phyloP scores from a whole-genome alignment of 2,113 vertebrate species.

The Machaerirhynchus nigripectus region DNA sequence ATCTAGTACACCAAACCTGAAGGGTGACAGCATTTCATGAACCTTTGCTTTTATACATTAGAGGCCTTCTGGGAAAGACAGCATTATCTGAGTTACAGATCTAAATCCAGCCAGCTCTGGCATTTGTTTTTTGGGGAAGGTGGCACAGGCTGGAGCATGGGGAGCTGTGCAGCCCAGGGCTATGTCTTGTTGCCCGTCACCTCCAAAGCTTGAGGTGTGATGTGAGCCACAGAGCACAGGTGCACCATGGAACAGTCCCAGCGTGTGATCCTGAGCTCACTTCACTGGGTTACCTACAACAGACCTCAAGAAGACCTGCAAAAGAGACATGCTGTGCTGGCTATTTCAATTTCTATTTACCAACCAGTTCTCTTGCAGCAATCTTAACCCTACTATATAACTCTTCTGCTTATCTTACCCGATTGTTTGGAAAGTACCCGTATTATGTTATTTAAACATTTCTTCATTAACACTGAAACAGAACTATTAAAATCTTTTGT shows the following conservation, averaged over 20 bases:
- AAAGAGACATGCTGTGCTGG: background rate
- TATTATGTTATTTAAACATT: background rate
- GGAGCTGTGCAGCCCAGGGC: background rate
- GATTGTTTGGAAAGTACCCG: background rate
- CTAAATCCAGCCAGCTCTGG: background rate
- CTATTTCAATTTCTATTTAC: background rate
- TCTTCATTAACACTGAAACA: background rate
- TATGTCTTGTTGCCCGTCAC: fast-evolving
- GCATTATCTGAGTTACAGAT: background rate
- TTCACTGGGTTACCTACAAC: background rate
- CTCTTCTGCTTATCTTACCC: background rate
- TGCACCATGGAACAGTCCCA: background rate
- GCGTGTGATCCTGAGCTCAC: background rate
- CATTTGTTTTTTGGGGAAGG: background rate
- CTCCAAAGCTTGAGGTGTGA: background rate
- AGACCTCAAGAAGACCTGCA: background rate
- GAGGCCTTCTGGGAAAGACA: background rate
- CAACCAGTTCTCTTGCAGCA: background rate
- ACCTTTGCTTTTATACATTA: background rate
- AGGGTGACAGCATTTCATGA: background rate
- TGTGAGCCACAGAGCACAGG: background rate
- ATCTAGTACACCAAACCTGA: background rate
- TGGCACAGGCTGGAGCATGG: background rate
- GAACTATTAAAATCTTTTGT: background rate
- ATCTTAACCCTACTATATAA: background rate